Evolutionary conservation across 2,888 invertebrate species (phyloP).

Genomic region (Epistrophe eligans): DNA sequence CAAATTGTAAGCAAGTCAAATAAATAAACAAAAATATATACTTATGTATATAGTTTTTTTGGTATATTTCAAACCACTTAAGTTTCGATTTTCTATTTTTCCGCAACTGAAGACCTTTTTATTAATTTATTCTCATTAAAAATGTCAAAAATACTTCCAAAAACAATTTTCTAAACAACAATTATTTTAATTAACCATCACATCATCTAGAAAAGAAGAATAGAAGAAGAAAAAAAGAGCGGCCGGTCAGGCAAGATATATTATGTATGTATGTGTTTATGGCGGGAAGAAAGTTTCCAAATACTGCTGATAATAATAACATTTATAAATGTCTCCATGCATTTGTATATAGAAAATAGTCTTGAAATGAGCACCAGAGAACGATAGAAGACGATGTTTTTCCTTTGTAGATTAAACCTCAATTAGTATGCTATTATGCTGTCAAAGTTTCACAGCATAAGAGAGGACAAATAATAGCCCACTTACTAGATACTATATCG

Average conservation of each 20-base stretch:
- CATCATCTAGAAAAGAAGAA: not conserved
- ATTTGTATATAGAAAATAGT: conserved; percentile 34
- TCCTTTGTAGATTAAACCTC: conserved; percentile 64
- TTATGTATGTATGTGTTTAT: not conserved
- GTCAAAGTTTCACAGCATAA: conserved; percentile 62
- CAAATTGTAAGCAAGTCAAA: no score
- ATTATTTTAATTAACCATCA: conserved; percentile 43
- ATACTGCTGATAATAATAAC: no score
- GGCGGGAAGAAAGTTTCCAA: conserved; percentile 21
- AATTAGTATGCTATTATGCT: conserved; percentile 69
- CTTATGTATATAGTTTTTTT: no score
- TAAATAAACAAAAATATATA: no score
- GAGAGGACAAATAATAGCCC: conserved; percentile 44
- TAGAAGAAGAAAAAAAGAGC: not conserved
- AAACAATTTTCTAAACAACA: conserved; percentile 61
- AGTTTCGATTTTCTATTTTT: no score
- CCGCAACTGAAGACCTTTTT: not conserved
- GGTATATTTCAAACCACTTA: no score
- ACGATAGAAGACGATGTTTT: conserved; percentile 20
- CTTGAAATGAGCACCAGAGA: not conserved
- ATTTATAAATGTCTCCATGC: no score
- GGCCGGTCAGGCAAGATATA: not conserved
- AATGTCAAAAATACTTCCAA: conserved; percentile 43
- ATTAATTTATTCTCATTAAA: conserved; percentile 25
- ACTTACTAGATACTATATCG: not conserved